Percentiles rank a stretch among this genome's conserved stretches.
These are phyloP conservation scores for Mixornis gularis DNA, from an alignment of 2,113 vertebrate species.

Conservation along the genomic window DNA sequence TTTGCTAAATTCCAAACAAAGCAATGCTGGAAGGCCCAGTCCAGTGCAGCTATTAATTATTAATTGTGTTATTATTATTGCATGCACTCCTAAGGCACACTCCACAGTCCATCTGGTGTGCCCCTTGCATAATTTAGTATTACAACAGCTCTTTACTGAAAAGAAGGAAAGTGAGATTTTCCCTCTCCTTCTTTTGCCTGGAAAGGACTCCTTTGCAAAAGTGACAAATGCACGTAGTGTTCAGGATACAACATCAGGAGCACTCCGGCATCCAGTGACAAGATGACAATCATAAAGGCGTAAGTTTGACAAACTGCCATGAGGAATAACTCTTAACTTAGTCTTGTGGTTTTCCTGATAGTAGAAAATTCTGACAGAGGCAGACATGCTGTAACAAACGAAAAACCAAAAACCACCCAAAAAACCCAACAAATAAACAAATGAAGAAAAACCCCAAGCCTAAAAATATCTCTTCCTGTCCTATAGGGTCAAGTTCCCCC, in stretches of 20 bases:
- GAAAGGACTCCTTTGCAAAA: background rate
- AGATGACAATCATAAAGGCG: background rate
- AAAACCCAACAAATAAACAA: background rate
- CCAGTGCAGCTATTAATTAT: background rate
- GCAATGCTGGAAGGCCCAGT: background rate
- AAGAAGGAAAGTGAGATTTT: background rate
- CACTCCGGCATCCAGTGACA: background rate
- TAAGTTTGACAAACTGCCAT: background rate
- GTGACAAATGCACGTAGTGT: background rate
- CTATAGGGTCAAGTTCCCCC: background rate
- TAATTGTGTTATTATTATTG: conserved; percentile 28
- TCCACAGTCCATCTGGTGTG: background rate
- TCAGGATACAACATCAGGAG: background rate
- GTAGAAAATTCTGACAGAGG: background rate
- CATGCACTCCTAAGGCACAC: conserved; percentile 5
- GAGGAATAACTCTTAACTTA: background rate
- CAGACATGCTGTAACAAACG: background rate
- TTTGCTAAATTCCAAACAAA: background rate
- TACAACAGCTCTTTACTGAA: background rate
- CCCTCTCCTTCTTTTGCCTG: background rate
- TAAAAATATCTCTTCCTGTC: background rate
- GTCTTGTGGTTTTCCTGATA: background rate
- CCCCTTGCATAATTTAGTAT: conserved; percentile 20
- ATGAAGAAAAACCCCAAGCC: background rate
- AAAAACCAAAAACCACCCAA: rapidly evolving